A percentile compares a stretch with the other conserved stretches of the same genome.
Conservation (phyloP, 2,888 invertebrate genomes). For the Pollenia amentaria region DNA sequence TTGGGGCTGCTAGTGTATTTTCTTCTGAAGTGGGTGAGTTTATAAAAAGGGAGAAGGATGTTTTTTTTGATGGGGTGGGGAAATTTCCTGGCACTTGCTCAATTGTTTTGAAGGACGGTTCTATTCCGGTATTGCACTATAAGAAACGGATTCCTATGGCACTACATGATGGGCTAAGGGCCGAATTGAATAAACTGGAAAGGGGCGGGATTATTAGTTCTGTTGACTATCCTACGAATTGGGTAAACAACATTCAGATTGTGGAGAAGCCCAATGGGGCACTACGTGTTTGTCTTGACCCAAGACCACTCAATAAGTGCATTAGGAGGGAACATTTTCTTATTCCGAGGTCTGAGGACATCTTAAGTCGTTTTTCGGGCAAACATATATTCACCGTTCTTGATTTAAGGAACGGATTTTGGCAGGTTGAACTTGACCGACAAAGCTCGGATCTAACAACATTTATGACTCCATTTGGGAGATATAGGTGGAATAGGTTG, state of each 20-base stretch:
- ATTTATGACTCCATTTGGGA: slow-evolving; percentile 70
- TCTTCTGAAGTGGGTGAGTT: slow-evolving; percentile 16
- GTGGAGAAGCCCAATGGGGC: not conserved
- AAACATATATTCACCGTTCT: slow-evolving; percentile 66
- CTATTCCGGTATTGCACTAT: slow-evolving; percentile 67
- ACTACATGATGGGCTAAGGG: slow-evolving; percentile 54
- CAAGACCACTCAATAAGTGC: not conserved
- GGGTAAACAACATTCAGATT: not conserved
- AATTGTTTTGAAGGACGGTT: slow-evolving; percentile 68
- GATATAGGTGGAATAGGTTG: slow-evolving; percentile 78
- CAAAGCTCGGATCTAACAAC: slow-evolving; percentile 65
- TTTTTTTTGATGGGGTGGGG: slow-evolving; percentile 45
- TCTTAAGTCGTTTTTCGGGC: slow-evolving; percentile 42
- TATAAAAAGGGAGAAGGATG: not conserved
- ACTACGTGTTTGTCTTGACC: not conserved
- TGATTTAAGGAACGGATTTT: slow-evolving; percentile 61
- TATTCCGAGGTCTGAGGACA: not conserved
- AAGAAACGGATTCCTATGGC: slow-evolving; percentile 63
- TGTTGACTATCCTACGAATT: slow-evolving; percentile 15
- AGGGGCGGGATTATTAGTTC: slow-evolving; percentile 54
- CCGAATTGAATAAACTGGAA: slow-evolving; percentile 57
- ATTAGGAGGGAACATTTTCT: not conserved
- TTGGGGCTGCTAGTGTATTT: not conserved
- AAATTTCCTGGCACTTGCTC: slow-evolving; percentile 64
- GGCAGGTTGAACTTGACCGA: slow-evolving; percentile 59